These are phyloP conservation scores for Morpho deidamia DNA, from an alignment of 2,888 invertebrate species.

Conservation along the genomic window DNA sequence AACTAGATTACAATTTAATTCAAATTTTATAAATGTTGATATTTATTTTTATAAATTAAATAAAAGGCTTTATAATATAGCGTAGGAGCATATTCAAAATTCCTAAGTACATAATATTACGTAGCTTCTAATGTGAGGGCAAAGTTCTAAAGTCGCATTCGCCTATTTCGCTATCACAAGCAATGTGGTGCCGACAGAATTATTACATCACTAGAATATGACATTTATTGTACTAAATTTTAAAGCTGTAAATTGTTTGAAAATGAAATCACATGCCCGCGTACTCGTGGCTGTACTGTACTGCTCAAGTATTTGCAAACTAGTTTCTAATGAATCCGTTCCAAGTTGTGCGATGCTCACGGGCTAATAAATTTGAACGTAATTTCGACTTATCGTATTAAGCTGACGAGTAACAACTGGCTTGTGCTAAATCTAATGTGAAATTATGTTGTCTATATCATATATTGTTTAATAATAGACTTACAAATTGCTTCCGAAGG, in stretches of 20 bases:
- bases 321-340: conserved; percentile 50
- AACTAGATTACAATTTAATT: too few species aligned
- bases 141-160: conserved; percentile 30
- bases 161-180: conserved; percentile 16
- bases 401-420: conserved; percentile 12
- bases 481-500: too few species aligned
- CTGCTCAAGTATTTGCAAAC: conserved; percentile 55
- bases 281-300: conserved; percentile 39
- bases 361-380: conserved; percentile 14
- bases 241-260: neutral
- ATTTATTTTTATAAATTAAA: too few species aligned
- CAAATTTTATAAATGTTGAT: neutral
- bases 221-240: neutral
- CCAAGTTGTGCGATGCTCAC: conserved; percentile 5
- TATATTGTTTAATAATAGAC: too few species aligned
- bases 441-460: neutral
- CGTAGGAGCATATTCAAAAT: too few species aligned
- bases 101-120: neutral
- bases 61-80: too few species aligned
- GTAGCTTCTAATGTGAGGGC: conserved; percentile 29
- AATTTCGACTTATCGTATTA: conserved; percentile 19
- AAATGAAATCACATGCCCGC: conserved; percentile 14
- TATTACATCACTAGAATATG: neutral
- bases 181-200: neutral
- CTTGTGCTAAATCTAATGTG: conserved; percentile 3